phyloP scores from a whole-genome alignment of 2,797 vertebrate genomes.

The Podarcis siculus region DNA sequence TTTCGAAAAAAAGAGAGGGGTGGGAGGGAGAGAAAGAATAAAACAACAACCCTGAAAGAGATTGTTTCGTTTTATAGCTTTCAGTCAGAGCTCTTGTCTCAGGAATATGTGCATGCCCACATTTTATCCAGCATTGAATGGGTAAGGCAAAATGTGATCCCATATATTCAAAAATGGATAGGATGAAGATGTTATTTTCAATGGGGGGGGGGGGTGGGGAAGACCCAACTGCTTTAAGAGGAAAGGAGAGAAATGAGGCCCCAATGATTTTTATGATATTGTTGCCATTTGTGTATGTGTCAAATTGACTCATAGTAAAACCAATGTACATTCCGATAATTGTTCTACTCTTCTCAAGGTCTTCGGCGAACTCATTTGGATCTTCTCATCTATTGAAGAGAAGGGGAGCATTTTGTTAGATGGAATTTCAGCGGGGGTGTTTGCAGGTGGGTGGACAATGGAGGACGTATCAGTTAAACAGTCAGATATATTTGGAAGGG shows the following conservation, averaged over 20 bases:
- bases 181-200: slow-evolving; percentile 65
- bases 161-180: slow-evolving; percentile 65
- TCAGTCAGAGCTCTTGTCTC: slow-evolving; percentile 81
- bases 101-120: slow-evolving; percentile 79
- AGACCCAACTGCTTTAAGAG: slow-evolving; percentile 71
- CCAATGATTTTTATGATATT: slow-evolving; percentile 74
- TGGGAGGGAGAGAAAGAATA: background rate
- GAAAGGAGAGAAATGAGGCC: slow-evolving; percentile 4
- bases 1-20: slow-evolving; percentile 72
- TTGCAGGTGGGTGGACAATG: background rate
- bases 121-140: slow-evolving; percentile 73
- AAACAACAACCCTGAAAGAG: slow-evolving; percentile 69
- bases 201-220: slow-evolving; percentile 45
- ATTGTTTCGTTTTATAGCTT: slow-evolving; percentile 82
- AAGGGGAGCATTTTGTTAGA: slow-evolving; percentile 53
- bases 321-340: slow-evolving; percentile 53
- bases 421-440: slow-evolving; percentile 46
- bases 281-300: slow-evolving; percentile 62
- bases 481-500: too few species aligned
- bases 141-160: slow-evolving; percentile 72
- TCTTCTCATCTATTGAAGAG: slow-evolving; percentile 58
- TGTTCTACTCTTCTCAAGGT: slow-evolving; percentile 69
- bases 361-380: slow-evolving; percentile 66
- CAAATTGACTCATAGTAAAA: slow-evolving; percentile 63
- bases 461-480: background rate